Evolutionary conservation across 2,113 vertebrate genomes (phyloP).

Genomic region (Saguinus imperator): DNA sequence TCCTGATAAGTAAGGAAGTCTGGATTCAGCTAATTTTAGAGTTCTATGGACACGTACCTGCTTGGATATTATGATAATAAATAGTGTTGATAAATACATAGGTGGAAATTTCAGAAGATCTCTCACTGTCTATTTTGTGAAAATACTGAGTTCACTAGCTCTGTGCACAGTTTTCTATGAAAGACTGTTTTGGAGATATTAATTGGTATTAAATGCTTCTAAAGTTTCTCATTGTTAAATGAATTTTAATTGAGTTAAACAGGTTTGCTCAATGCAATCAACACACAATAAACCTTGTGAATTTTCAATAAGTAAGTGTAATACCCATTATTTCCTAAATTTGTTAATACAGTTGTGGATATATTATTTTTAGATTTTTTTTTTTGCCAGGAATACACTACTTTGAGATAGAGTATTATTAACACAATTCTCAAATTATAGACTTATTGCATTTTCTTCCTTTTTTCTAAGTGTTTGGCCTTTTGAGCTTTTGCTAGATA

Average conservation of each 20-base stretch:
- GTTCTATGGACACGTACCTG: neutral
- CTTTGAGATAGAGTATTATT: neutral
- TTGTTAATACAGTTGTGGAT: neutral
- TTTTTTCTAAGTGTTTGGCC: neutral
- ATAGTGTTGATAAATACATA: neutral
- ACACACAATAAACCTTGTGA: neutral
- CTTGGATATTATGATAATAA: neutral
- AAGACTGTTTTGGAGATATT: slow-evolving; percentile 16
- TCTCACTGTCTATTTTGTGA: neutral
- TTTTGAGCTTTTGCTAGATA: neutral
- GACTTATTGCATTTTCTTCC: neutral
- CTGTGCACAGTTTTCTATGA: neutral
- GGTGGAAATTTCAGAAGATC: neutral
- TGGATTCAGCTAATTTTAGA: neutral
- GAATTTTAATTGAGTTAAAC: slow-evolving; percentile 20
- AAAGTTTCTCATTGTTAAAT: neutral
- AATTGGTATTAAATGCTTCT: neutral
- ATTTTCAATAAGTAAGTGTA: neutral
- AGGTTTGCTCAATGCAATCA: neutral
- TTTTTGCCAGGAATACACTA: neutral
- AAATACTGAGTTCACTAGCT: neutral
- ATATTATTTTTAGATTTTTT: neutral
- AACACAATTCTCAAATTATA: neutral
- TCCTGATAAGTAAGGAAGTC: neutral
- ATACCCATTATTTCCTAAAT: neutral